Evolutionary conservation across 2,113 vertebrate genomes (phyloP), one percentile per base, ranked within the genome.

Genomic region (Thymallus thymallus): DNA sequence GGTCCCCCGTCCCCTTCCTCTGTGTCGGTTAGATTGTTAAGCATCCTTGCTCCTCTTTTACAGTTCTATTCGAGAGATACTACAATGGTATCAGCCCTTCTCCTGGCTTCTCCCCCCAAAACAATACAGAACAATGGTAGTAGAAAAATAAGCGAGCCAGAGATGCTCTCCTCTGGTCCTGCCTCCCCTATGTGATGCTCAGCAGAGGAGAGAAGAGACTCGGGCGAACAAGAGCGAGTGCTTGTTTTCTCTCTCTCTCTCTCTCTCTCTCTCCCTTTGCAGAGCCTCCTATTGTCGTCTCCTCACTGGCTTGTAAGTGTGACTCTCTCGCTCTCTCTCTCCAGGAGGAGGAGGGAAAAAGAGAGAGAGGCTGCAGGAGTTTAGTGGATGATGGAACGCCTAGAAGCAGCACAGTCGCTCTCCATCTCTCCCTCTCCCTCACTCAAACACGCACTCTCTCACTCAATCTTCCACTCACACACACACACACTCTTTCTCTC

Each of bases 21-120:
- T 80, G 95, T 95, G 90, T 98, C 96, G 79, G 95, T 95, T 93
- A 98, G 95, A 94, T 96, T 98, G 95, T 98, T 98, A 75, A 96
- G 95, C 96, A 98, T 98, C 86, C 88, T 88, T 83, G 32, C 20
- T 35, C 16, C 64, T 18, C 64, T 66, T 7, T 41, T 10, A 3
- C 29, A 35, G 64, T 1, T 45, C 32, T 41, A 5, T 9, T 16
- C 35, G 35, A 68, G 9, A 6, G 62, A 64, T 64, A 12, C 62
- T 61, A 24, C 58, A 24, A 65, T 5, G 5, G 16, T 32, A 32
- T 3, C 62, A 26, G 24, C 24, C n/a, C 56, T 2, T 22, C 56
- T n/a, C 56, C n/a, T 22, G 56, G 6, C n/a, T 22, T 60, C 56
- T 60, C 9, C n/a, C n/a, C 20, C n/a, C 13, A 16, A 60, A 60